These are phyloP conservation scores for Thaleichthys pacificus DNA, from an alignment of 2,797 vertebrate genomes.

Conservation along the genomic window DNA sequence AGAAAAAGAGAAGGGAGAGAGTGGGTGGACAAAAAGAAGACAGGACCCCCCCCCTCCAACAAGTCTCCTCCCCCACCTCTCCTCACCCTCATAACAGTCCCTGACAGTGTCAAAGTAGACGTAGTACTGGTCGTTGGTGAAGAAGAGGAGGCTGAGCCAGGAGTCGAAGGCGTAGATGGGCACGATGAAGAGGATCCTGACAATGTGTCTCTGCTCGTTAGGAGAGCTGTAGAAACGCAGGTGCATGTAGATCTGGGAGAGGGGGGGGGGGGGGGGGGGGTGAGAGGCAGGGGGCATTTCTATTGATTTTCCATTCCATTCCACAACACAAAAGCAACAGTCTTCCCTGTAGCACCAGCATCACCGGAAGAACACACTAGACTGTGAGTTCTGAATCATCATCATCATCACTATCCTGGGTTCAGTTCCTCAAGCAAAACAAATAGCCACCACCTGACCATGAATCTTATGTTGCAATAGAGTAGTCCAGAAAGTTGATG, in stretches of 20 bases:
- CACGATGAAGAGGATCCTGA: slow-evolving; percentile 97
- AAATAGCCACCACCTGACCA: too few species aligned
- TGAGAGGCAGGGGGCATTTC: background rate
- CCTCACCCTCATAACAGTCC: slow-evolving; percentile 96
- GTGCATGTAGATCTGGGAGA: slow-evolving; percentile 95
- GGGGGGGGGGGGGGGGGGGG: background rate
- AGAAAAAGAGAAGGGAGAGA: background rate
- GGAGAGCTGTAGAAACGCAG: slow-evolving; percentile 94
- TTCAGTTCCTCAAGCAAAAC: background rate
- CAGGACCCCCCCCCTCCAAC: background rate
- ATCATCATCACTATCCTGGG: background rate
- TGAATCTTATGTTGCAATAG: too few species aligned
- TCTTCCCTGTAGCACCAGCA: background rate
- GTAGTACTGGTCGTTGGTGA: slow-evolving; percentile 98
- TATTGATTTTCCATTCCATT: background rate
- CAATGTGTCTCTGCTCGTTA: slow-evolving; percentile 95
- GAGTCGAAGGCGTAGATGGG: slow-evolving; percentile 98
- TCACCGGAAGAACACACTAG: background rate
- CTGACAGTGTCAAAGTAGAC: slow-evolving; percentile 95
- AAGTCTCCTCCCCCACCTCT: background rate
- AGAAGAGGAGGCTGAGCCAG: slow-evolving; percentile 98
- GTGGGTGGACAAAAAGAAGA: background rate
- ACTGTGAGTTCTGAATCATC: background rate
- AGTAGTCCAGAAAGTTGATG: background rate
- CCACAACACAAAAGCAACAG: background rate